Conservation (phyloP, 2,797 vertebrate species). For the Malacoraja senta region DNA sequence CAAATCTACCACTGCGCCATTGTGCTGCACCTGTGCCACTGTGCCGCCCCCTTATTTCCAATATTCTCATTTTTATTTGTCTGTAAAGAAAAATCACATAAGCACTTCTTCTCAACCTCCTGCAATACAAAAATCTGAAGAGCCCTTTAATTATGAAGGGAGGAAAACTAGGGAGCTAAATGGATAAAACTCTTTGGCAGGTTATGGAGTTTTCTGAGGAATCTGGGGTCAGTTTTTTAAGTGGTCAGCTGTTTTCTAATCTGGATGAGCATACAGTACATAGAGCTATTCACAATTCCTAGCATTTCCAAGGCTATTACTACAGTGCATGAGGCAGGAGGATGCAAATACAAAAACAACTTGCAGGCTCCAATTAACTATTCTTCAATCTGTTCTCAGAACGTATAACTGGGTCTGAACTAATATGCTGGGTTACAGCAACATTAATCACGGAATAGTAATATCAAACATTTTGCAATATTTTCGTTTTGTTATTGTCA, state of each 20-base stretch:
- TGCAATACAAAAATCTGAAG: background rate
- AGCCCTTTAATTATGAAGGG: background rate
- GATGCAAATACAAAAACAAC: background rate
- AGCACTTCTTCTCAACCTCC: background rate
- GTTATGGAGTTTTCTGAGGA: background rate
- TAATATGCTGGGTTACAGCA: background rate
- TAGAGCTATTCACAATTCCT: background rate
- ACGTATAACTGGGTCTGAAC: background rate
- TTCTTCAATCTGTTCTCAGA: conserved; percentile 1
- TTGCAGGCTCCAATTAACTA: background rate
- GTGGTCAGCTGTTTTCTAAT: background rate
- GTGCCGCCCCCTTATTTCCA: background rate
- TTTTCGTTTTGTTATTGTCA: background rate
- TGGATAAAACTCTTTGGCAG: background rate
- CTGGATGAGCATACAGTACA: background rate
- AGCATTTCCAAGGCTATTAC: background rate
- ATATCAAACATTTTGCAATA: background rate
- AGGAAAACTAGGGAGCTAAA: background rate
- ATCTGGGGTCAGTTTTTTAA: background rate
- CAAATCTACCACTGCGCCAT: no score
- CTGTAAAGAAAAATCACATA: background rate
- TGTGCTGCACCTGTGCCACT: no score
- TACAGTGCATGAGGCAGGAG: background rate
- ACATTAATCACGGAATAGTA: background rate
- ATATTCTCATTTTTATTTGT: background rate